Conservation (phyloP, 53 echinoderm and acorn worm species). For the Antedon mediterranea region DNA sequence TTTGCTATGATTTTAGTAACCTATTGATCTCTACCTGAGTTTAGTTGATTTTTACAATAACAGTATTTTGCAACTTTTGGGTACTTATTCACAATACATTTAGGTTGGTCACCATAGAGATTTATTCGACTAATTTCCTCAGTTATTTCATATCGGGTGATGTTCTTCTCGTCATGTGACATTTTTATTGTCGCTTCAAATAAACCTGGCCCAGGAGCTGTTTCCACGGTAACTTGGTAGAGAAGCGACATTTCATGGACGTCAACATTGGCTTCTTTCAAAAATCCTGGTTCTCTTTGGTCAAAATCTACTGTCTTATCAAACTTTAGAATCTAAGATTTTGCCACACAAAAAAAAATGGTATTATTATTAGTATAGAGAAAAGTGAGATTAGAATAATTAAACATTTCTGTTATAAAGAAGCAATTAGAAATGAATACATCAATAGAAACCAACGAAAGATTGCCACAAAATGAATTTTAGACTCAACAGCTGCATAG, state of each 20-base stretch:
- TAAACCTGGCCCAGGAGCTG: conserved; percentile 31
- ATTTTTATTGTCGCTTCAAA: conserved; percentile 32
- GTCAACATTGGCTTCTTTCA: conserved; percentile 13
- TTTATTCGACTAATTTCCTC: conserved; percentile 40
- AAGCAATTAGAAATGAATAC: too few relatives aligned
- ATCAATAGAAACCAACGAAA: too few relatives aligned
- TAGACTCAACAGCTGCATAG: too few relatives aligned
- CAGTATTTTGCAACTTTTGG: conserved; percentile 20
- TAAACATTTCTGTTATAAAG: too few relatives aligned
- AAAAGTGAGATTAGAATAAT: too few relatives aligned
- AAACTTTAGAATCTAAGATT: conserved; percentile 24
- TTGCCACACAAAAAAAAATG: neutral
- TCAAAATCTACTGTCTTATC: conserved; percentile 8
- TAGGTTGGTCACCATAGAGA: conserved; percentile 22
- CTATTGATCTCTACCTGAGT: neutral
- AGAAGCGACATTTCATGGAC: conserved; percentile 12
- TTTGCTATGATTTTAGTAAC: too few relatives aligned
- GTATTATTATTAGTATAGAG: too few relatives aligned
- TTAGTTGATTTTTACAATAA: conserved; percentile 20
- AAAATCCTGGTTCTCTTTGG: conserved; percentile 15
- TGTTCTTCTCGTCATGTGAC: neutral
- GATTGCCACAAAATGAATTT: neutral
- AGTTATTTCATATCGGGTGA: neutral
- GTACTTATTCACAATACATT: conserved; percentile 15
- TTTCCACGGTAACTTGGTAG: conserved; percentile 35